Conservation (phyloP, 2,888 invertebrate genomes). For the Pollenia labialis region DNA sequence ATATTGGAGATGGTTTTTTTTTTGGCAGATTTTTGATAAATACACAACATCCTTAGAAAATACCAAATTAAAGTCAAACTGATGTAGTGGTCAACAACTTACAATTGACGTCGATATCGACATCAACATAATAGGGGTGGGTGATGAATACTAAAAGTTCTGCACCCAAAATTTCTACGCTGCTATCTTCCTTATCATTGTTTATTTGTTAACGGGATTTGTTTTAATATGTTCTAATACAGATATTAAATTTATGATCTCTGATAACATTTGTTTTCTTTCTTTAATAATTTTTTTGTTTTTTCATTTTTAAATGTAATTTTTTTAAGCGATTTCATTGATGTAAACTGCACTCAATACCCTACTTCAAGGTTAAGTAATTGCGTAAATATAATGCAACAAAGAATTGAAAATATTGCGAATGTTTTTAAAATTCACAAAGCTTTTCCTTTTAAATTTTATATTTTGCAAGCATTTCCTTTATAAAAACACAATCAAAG, state of each 20-base stretch:
- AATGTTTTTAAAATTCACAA: not conserved
- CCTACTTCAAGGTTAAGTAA: slow-evolving; percentile 14
- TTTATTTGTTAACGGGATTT: slow-evolving; percentile 49
- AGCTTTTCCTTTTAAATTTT: not conserved
- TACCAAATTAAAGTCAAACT: too few relatives aligned
- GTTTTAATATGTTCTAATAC: slow-evolving; percentile 49
- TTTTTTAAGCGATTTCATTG: slow-evolving; percentile 29
- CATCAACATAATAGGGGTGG: too few relatives aligned
- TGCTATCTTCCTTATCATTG: slow-evolving; percentile 36
- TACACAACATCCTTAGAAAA: too few relatives aligned
- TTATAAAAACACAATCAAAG: not conserved
- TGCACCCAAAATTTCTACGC: not conserved
- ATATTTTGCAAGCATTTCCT: not conserved
- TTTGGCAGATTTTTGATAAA: too few relatives aligned
- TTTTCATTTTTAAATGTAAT: slow-evolving; percentile 30
- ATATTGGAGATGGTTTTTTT: too few relatives aligned
- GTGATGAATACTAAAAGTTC: too few relatives aligned
- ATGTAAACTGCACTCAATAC: slow-evolving; percentile 25
- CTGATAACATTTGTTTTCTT: slow-evolving; percentile 62
- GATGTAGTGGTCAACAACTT: too few relatives aligned
- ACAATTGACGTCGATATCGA: too few relatives aligned
- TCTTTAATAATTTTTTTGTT: slow-evolving; percentile 26
- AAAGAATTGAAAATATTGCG: not conserved
- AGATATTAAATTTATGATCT: slow-evolving; percentile 61
- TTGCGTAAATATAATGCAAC: slow-evolving; percentile 12